Evolutionary conservation across 2,797 vertebrate species (phyloP).

Genomic region (Crenichthys baileyi): DNA sequence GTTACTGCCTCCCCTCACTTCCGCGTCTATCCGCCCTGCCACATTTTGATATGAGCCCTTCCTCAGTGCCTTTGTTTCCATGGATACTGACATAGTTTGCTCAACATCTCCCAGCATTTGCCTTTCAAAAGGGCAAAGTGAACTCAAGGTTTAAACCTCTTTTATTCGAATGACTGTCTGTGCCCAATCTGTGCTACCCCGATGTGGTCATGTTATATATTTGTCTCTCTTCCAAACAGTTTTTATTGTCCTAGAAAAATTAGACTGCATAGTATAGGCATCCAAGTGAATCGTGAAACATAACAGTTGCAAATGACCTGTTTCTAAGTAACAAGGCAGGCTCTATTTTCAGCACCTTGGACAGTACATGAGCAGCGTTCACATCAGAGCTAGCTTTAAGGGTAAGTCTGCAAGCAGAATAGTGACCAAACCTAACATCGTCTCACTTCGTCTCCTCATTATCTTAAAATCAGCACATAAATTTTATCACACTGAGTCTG

Average conservation of each 20-base stretch:
- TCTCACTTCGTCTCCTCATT: neutral
- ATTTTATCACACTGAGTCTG: neutral
- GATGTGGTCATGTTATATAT: slow-evolving; percentile 17
- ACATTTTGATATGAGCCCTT: slow-evolving; percentile 74
- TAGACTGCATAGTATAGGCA: slow-evolving; percentile 36
- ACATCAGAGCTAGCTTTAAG: slow-evolving; percentile 35
- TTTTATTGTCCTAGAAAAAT: slow-evolving; percentile 33
- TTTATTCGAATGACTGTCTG: slow-evolving; percentile 40
- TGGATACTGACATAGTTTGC: slow-evolving; percentile 82
- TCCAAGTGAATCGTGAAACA: slow-evolving; percentile 44
- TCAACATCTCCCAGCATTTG: slow-evolving; percentile 80
- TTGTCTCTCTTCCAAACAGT: slow-evolving; percentile 15
- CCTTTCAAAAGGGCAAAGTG: slow-evolving; percentile 81
- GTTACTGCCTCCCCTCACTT: slow-evolving; percentile 46
- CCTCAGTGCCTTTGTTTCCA: slow-evolving; percentile 82
- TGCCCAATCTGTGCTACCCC: slow-evolving; percentile 8
- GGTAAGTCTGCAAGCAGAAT: slow-evolving; percentile 18
- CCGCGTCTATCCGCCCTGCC: slow-evolving; percentile 67
- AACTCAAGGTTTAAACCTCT: slow-evolving; percentile 70
- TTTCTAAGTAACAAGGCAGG: slow-evolving; percentile 64
- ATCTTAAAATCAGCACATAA: neutral
- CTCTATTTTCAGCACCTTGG: slow-evolving; percentile 72
- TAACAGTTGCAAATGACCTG: slow-evolving; percentile 59
- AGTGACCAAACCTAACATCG: neutral
- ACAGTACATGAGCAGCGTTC: slow-evolving; percentile 54